phyloP scores from a whole-genome alignment of 2,888 invertebrate species.

The Cephalotes varians region DNA sequence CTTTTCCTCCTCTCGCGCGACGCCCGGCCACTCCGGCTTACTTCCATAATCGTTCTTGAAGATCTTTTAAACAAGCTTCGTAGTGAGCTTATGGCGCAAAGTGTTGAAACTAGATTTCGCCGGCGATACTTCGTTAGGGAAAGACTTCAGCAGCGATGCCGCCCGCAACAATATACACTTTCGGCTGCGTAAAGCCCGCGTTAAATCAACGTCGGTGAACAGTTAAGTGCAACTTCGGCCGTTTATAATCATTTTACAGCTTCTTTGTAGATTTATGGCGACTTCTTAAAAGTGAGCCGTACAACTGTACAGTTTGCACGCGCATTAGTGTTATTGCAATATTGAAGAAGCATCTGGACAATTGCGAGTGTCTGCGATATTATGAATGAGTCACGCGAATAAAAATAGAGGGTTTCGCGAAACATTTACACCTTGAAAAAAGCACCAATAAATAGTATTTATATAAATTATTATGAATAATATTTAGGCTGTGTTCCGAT shows the following conservation, averaged over 20 bases:
- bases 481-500: too few species aligned
- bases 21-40: constrained; percentile 39
- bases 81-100: constrained; percentile 51
- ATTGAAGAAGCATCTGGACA: constrained; percentile 62
- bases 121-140: constrained; percentile 64
- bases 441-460: background rate
- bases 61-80: constrained; percentile 59
- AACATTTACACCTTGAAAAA: background rate
- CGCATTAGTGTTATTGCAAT: constrained; percentile 71
- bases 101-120: constrained; percentile 61
- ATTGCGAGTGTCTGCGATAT: constrained; percentile 9
- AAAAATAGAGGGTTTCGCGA: background rate
- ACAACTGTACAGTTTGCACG: constrained; percentile 49
- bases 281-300: constrained; percentile 67
- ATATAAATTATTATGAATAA: too few species aligned
- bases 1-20: constrained; percentile 34
- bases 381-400: background rate
- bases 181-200: constrained; percentile 67
- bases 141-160: constrained; percentile 55
- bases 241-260: constrained; percentile 76
- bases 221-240: constrained; percentile 73
- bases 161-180: constrained; percentile 68
- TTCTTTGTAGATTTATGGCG: constrained; percentile 72
- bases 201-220: constrained; percentile 74
- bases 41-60: constrained; percentile 62